A percentile compares a stretch with the other conserved stretches of the same genome.
Conservation (phyloP, 2,797 vertebrate species). For the Tinamus major region DNA sequence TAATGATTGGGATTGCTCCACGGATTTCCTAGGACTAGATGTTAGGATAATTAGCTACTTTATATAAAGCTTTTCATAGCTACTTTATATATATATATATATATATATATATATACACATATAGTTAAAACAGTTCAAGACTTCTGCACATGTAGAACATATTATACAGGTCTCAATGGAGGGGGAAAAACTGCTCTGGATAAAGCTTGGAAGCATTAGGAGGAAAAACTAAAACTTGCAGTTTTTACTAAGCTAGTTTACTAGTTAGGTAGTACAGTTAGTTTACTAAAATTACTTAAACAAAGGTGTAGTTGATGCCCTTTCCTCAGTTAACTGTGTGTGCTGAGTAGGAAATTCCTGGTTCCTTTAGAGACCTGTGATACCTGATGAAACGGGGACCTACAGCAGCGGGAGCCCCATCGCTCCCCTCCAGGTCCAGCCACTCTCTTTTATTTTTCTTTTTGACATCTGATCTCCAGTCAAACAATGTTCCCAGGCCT, state of each 20-base stretch:
- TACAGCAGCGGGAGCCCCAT: background rate
- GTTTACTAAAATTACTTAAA: background rate
- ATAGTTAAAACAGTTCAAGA: background rate
- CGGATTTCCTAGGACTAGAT: background rate
- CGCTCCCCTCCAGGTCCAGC: background rate
- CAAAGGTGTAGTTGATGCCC: background rate
- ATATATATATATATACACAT: too few species aligned
- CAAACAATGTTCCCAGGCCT: background rate
- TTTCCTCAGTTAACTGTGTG: background rate
- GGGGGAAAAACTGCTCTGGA: background rate
- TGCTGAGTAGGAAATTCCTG: background rate
- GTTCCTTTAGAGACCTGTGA: background rate
- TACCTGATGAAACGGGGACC: background rate
- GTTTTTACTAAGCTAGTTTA: background rate
- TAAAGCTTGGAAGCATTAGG: background rate
- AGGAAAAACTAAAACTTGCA: background rate
- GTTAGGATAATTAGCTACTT: background rate
- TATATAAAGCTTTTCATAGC: background rate
- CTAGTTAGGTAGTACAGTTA: too few species aligned
- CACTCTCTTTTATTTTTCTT: background rate
- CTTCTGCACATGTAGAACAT: background rate
- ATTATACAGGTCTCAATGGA: background rate
- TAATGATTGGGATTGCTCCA: background rate
- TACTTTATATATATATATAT: too few species aligned
- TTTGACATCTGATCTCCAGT: background rate